These are phyloP conservation scores for Neolamprologus cancellatus DNA, from an alignment of 2,113 vertebrate species.

Conservation along the genomic window DNA sequence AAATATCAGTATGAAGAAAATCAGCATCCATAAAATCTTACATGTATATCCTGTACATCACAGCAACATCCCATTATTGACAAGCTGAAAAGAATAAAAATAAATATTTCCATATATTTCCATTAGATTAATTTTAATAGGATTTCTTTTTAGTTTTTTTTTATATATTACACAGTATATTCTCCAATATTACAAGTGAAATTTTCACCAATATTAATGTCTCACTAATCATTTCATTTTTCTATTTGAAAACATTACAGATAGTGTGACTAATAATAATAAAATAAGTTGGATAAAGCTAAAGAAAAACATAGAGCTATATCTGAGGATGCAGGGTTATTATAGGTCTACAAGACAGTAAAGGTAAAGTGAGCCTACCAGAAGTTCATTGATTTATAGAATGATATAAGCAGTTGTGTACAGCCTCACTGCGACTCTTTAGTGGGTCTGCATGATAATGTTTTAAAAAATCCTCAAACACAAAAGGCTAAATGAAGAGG, in stretches of 20 bases:
- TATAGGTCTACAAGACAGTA: neutral
- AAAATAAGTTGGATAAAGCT: neutral
- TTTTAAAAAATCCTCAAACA: neutral
- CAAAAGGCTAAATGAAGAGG: neutral
- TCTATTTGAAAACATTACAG: neutral
- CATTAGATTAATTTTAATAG: neutral
- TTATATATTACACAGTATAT: neutral
- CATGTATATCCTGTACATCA: neutral
- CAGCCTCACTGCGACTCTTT: neutral
- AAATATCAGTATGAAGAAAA: neutral
- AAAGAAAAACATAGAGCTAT: too few species aligned
- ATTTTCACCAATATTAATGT: neutral
- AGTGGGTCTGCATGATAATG: neutral
- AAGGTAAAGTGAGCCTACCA: neutral
- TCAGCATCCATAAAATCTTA: neutral
- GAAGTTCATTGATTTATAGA: too few species aligned
- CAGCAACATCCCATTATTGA: neutral
- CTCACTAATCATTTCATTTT: neutral
- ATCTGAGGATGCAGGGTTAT: neutral
- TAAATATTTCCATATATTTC: neutral
- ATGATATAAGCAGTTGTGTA: too few species aligned
- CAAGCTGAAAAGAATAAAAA: neutral
- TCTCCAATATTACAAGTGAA: neutral
- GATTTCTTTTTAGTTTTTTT: neutral
- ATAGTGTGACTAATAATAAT: neutral